Base-by-base conservation (phyloP, 2,797 vertebrate species). In the Halcyon smyrnensis region DNA sequence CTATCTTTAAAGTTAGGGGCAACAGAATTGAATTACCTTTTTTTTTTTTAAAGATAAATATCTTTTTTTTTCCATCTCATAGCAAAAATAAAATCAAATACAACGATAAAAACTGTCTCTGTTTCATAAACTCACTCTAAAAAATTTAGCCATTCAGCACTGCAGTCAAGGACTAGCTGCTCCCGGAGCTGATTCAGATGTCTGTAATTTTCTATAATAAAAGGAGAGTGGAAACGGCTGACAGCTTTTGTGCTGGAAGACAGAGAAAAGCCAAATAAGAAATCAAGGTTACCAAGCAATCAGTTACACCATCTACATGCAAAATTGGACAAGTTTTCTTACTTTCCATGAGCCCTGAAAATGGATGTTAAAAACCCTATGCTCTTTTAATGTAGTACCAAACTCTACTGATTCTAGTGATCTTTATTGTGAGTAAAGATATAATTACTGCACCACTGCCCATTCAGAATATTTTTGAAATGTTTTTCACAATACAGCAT, bases 221-320 rank as follows among this genome's bases (percentile, higher is more conserved):
- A 99, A 36, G 99, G 99, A 90, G 99, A 98, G 96, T 99, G 99
- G 98, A 99, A 99, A 96, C 99, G 99, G 96, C 99, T 98, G 92
- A 99, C 98, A 45, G 98, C 95, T 96, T 99, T 99, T 90, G 99
- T 99, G 94, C 99, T 99, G 95, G 45, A 96, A 93, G 41, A 84
- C 28, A 82, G 37, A 60, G 13, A 96, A 94, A 96, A 96, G 93
- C 60, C 81, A 96, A 95, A 94, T n/a, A 95, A 59, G 68, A 96
- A 92, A 96, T 87, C 96, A 97, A 96, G 96, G 96, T 97, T 97
- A 98, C 90, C 86, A 90, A 93, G 96, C 94, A 97, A 95, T 97
- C 91, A 69, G 79, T 93, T 90, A 94, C 82, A 82, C 53, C 92
- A 95, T 83, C 90, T 56, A 87, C 64, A 60, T 60, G 70, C 67